phyloP scores from a whole-genome alignment of 2,113 vertebrate genomes.

The Sciurus niger region DNA sequence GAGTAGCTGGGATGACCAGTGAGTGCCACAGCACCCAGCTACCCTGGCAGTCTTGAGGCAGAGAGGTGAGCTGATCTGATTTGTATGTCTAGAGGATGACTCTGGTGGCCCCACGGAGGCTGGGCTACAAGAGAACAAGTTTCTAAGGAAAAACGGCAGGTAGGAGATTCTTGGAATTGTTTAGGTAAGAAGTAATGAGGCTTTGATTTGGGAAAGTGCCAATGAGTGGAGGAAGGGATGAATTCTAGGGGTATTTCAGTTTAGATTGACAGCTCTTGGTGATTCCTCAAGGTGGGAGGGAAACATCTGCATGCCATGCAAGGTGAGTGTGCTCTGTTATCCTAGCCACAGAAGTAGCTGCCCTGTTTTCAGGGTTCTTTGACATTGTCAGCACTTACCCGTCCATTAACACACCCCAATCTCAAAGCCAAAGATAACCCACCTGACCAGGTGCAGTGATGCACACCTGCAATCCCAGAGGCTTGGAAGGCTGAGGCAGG shows the following conservation, averaged over 20 bases:
- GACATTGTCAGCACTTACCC: background rate
- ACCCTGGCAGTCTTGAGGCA: background rate
- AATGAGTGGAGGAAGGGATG: background rate
- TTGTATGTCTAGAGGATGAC: constrained; percentile 13
- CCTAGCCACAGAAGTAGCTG: background rate
- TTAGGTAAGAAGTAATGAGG: background rate
- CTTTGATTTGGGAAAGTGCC: constrained; percentile 51
- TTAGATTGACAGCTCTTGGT: constrained; percentile 13
- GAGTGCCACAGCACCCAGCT: no score
- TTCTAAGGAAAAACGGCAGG: background rate
- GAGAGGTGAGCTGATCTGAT: background rate
- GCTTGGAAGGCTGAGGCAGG: no score
- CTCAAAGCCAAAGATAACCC: background rate
- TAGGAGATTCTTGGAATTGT: background rate
- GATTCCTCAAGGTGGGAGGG: background rate
- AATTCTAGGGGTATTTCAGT: background rate
- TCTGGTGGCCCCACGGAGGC: background rate
- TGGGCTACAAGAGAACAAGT: background rate
- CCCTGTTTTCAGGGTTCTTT: background rate
- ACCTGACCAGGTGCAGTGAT: background rate
- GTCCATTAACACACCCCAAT: background rate
- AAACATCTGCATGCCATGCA: background rate
- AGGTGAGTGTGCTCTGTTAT: background rate
- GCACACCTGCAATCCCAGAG: no score
- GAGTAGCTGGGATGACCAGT: no score